Base-by-base conservation (phyloP, 2,888 invertebrate species). In the Limnephilus marmoratus region DNA sequence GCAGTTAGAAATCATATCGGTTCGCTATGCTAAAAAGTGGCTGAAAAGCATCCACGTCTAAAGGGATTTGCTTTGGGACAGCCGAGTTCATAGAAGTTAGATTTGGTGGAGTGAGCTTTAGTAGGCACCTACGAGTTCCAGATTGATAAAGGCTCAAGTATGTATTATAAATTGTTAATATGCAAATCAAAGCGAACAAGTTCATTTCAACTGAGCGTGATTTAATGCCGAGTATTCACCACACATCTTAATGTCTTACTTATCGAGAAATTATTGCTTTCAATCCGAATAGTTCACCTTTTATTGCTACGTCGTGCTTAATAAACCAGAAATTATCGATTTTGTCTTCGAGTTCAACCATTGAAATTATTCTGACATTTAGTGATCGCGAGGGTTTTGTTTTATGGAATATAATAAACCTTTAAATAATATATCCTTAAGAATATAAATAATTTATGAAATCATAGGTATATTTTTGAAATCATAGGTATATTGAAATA, bases 231-330 rank as follows among this genome's bases (percentile, higher is more conserved):
- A 49, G 49, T 49, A 49, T 13, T 13, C 49, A 13, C 18, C 53
- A 68, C 53, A 68, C 18, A 68, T 68, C 18, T 68, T 68, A 68
- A 68, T 68, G 53, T 68, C 24, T 68, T 68, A 68, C 18, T 68
- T 68, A 68, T 68, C 24, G 53, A 5, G 53, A 68, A 68, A 68
- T 68, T 68, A 68, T 68, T 68, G 18, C 53, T 24, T 86, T 41
- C 86, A 86, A 24, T 86, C 29, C 49, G 83, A 68, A 68, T 68
- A 68, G 49, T 90, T 81, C 53, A 34, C 41, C 45, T 83, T 90
- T 83, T 83, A 83, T 83, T 83, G 83, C 83, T n/a, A 37, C 31
- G 37, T 83, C 83, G 83, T 83, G 83, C 83, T 18, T 34, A 83
- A 83, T 83, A 83, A 83, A 83, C 31, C 34, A 83, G 83, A 37